Percentiles rank a stretch among this genome's conserved stretches.
Evolutionary conservation across 2,113 vertebrate genomes (phyloP).

Genomic region (Gallinago jamesoni): DNA sequence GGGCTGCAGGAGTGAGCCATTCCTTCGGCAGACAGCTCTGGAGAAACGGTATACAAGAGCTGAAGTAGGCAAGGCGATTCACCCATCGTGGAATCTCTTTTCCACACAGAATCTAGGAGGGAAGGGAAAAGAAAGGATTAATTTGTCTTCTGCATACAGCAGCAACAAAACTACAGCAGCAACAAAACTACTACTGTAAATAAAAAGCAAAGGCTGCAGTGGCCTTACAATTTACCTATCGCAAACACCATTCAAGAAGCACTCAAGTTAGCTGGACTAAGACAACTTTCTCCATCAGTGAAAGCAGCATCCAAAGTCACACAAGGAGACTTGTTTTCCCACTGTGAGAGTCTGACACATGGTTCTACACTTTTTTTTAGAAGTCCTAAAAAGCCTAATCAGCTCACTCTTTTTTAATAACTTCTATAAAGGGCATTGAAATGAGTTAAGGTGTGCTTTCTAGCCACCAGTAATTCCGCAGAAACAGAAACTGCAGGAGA

Average conservation of each 20-base stretch:
- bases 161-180: not conserved
- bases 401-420: not conserved
- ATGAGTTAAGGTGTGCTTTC: not conserved
- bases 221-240: not conserved
- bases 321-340: not conserved
- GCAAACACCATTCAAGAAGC: not conserved
- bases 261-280: not conserved
- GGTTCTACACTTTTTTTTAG: not conserved
- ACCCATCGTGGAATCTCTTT: conserved; percentile 98
- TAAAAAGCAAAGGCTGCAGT: not conserved
- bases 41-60: conserved; percentile 97
- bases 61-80: conserved; percentile 98
- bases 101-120: conserved; percentile 90
- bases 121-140: not conserved
- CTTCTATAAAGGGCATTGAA: not conserved
- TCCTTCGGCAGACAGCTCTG: conserved; percentile 99
- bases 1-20: conserved; percentile 96
- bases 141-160: not conserved
- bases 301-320: not conserved
- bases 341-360: not conserved
- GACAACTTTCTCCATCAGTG: not conserved
- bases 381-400: not conserved
- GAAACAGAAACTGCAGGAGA: not conserved
- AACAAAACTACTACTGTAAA: not conserved
- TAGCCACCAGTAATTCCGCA: not conserved